These are phyloP conservation scores for Gordius sp. DNA, from an alignment of 2,888 invertebrate genomes.

Conservation along the genomic window DNA sequence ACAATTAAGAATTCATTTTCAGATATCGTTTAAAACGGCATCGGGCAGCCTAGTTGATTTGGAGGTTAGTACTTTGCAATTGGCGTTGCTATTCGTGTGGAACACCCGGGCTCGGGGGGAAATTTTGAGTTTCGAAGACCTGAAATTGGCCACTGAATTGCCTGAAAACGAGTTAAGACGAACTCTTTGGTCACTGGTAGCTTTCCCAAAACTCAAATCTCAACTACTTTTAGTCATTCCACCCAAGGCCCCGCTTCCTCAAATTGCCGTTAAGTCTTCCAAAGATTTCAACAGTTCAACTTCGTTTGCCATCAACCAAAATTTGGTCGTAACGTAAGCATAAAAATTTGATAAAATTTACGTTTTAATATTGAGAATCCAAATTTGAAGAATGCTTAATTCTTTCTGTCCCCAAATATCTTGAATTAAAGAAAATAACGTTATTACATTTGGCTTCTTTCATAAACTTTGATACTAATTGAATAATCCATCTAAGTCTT, in stretches of 20 bases:
- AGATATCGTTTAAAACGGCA: slow-evolving; percentile 69
- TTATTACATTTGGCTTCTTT: too few relatives aligned
- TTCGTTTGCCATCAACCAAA: background rate
- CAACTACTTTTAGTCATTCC: slow-evolving; percentile 47
- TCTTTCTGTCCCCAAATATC: too few relatives aligned
- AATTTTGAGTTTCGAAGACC: slow-evolving; percentile 76
- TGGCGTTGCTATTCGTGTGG: slow-evolving; percentile 96
- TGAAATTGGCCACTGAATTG: slow-evolving; percentile 75
- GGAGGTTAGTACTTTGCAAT: slow-evolving; percentile 96
- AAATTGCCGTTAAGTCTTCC: too few relatives aligned
- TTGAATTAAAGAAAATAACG: too few relatives aligned
- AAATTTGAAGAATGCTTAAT: too few relatives aligned
- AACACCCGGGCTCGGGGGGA: slow-evolving; percentile 65
- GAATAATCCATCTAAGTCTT: too few relatives aligned
- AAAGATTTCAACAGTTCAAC: slow-evolving; percentile 54
- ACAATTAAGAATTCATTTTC: slow-evolving; percentile 20
- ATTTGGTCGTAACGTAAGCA: slow-evolving; percentile 7
- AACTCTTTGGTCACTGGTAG: slow-evolving; percentile 72
- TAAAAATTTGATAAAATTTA: too few relatives aligned
- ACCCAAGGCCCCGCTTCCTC: too few relatives aligned
- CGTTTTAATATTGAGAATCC: too few relatives aligned
- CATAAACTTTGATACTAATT: too few relatives aligned
- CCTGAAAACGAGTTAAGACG: slow-evolving; percentile 76
- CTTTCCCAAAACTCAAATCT: slow-evolving; percentile 75
- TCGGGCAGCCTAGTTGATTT: slow-evolving; percentile 75